phyloP scores from a whole-genome alignment of 2,888 invertebrate species.

The Oscheius myriophilus region DNA sequence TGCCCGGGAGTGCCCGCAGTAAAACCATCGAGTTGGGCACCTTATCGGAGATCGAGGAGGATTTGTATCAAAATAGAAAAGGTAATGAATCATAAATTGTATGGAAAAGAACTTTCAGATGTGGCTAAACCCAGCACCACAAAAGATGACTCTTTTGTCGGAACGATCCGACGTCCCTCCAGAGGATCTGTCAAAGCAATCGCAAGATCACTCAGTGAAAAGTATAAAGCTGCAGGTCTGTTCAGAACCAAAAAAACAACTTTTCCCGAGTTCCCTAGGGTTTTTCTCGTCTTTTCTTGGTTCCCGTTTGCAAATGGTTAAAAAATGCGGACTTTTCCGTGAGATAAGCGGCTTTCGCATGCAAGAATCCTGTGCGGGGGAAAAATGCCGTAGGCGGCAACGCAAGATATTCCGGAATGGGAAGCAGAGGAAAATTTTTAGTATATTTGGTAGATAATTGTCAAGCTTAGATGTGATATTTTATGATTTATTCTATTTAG shows the following conservation, averaged over 20 bases:
- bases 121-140: constrained; percentile 7
- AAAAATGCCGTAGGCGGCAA: no score
- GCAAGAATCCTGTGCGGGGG: not conserved
- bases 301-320: no score
- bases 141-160: constrained; percentile 26
- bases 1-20: constrained; percentile 29
- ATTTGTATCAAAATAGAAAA: constrained; percentile 31
- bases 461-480: no score
- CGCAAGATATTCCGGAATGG: no score
- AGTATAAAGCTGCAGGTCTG: constrained; percentile 21
- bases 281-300: no score
- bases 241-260: no score
- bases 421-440: no score
- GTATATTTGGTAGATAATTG: no score
- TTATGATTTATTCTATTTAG: no score
- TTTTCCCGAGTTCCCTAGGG: no score
- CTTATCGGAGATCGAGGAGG: constrained; percentile 28
- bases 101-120: constrained; percentile 6
- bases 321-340: not conserved
- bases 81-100: constrained; percentile 2
- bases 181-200: constrained; percentile 26
- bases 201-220: constrained; percentile 26
- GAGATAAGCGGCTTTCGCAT: not conserved
- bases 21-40: constrained; percentile 31
- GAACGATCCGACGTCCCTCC: constrained; percentile 20